These are phyloP conservation scores for Ictalurus furcatus DNA, from an alignment of 2,113 vertebrate species.

Conservation along the genomic window DNA sequence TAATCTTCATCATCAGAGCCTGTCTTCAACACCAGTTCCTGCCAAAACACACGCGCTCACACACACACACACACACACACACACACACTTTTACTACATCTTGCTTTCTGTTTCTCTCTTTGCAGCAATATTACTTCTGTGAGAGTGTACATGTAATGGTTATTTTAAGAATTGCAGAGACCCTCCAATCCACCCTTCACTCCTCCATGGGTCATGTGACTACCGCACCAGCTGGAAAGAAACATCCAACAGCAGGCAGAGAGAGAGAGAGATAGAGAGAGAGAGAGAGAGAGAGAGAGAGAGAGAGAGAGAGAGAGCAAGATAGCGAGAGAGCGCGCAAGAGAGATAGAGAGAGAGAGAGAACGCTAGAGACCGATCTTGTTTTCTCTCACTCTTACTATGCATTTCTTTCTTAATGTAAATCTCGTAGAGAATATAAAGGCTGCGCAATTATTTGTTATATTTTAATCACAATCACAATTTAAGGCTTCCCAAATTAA, in stretches of 20 bases:
- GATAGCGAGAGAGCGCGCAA: constrained; percentile 39
- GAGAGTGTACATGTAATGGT: constrained; percentile 33
- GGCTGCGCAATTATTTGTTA: not conserved
- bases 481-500: too few relatives aligned
- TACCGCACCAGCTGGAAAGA: constrained; percentile 71
- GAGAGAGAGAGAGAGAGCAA: constrained; percentile 17
- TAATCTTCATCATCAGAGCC: constrained; percentile 86
- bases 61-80: constrained; percentile 18
- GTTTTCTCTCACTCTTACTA: constrained; percentile 3
- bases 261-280: constrained; percentile 28
- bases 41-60: constrained; percentile 42
- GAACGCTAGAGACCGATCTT: not conserved
- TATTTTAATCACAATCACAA: not conserved
- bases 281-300: constrained; percentile 36
- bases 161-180: constrained; percentile 45
- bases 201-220: constrained; percentile 73
- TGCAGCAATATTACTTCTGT: constrained; percentile 22
- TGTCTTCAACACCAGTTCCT: constrained; percentile 60
- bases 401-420: constrained; percentile 13
- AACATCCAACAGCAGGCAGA: constrained; percentile 53
- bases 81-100: constrained; percentile 16
- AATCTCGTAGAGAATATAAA: not conserved
- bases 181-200: constrained; percentile 50
- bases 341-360: not conserved
- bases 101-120: constrained; percentile 45